Conservation (phyloP, 37 sponge, comb jelly and placozoan species). For the Ianthella basta region DNA sequence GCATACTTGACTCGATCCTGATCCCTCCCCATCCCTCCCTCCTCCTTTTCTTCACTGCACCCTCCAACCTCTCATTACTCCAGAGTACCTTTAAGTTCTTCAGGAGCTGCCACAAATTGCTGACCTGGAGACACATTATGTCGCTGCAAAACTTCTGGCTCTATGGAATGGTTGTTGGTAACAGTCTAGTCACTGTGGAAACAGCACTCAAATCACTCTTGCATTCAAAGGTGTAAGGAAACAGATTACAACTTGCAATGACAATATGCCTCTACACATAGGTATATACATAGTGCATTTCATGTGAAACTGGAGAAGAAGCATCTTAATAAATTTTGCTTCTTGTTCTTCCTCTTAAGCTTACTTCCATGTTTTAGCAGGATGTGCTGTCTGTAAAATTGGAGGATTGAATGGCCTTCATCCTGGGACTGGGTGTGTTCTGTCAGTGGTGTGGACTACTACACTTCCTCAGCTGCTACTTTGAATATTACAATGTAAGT, state of each 20-base stretch:
- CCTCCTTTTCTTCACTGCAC: not conserved
- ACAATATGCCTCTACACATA: too few species aligned
- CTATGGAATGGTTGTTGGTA: conserved; percentile 54
- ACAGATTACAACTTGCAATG: too few species aligned
- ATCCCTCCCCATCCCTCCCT: too few species aligned
- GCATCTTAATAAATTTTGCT: too few species aligned
- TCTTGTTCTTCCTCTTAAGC: too few species aligned
- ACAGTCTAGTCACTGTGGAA: conserved; percentile 65
- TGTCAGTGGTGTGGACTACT: conserved; percentile 80
- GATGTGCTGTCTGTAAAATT: conserved; percentile 14
- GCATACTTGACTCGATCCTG: not conserved
- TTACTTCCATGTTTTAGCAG: not conserved
- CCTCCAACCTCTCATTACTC: conserved; percentile 50
- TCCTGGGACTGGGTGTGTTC: conserved; percentile 83
- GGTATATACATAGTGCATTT: too few species aligned
- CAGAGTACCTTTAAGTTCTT: conserved; percentile 42
- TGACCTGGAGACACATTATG: conserved; percentile 51
- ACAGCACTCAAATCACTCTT: conserved; percentile 49
- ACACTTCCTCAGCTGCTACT: conserved; percentile 93
- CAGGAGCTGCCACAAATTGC: too few species aligned
- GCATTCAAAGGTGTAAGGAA: conserved; percentile 54
- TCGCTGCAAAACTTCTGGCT: conserved; percentile 86
- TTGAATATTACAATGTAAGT: conserved; percentile 88
- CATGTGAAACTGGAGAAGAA: too few species aligned
- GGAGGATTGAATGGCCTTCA: conserved; percentile 68